Percentiles rank a stretch among this genome's conserved stretches.
Evolutionary conservation across 23 tunicate genomes (phyloP).

Genomic region (Halocynthia aurantium): DNA sequence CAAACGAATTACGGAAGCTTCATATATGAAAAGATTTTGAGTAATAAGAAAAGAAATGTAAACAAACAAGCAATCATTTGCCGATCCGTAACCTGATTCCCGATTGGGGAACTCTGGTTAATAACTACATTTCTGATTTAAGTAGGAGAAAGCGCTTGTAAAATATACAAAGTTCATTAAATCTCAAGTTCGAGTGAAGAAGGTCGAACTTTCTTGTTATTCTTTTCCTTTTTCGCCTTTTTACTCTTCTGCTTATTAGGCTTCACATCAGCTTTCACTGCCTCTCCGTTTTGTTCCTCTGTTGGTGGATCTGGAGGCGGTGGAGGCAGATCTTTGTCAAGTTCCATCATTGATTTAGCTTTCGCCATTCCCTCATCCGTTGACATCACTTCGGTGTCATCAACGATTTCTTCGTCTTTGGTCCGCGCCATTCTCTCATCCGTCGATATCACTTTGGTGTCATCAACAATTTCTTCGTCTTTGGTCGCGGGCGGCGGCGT

Average conservation of each 20-base stretch:
- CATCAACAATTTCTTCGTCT: neutral
- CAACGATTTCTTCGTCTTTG: neutral
- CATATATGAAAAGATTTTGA: too few relatives aligned
- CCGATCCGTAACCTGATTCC: too few relatives aligned
- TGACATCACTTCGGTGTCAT: neutral
- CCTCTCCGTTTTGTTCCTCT: neutral
- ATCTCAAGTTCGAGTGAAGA: neutral
- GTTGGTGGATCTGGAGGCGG: neutral
- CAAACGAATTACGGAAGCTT: too few relatives aligned
- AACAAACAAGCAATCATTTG: too few relatives aligned
- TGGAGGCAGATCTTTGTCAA: neutral
- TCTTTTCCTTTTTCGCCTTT: neutral
- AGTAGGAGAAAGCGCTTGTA: too few relatives aligned
- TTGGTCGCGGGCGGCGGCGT: neutral
- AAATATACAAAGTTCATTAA: neutral
- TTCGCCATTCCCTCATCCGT: neutral
- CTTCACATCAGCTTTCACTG: neutral
- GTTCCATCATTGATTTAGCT: constrained; percentile 10
- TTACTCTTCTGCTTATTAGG: neutral
- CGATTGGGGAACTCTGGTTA: too few relatives aligned
- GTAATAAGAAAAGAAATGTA: too few relatives aligned
- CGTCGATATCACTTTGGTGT: neutral
- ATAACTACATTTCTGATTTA: too few relatives aligned
- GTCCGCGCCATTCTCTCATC: neutral
- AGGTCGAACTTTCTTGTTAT: neutral